These are phyloP conservation scores for Osmoderma eremita DNA, from an alignment of 2,888 invertebrate genomes.

Conservation along the genomic window DNA sequence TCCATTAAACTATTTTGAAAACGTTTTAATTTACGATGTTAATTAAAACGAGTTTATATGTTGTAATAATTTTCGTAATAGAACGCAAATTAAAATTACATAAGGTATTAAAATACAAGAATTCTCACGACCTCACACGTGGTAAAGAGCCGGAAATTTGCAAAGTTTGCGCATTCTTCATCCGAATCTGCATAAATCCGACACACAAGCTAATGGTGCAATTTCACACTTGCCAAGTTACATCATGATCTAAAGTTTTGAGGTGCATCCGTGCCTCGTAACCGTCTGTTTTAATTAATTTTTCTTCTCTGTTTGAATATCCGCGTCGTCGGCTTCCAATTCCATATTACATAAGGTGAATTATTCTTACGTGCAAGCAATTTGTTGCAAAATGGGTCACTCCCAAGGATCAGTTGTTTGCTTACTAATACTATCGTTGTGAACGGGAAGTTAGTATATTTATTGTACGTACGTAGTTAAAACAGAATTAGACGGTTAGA, in stretches of 20 bases:
- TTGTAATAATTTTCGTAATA: not conserved
- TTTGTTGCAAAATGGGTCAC: constrained; percentile 1
- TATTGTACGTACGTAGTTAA: not conserved
- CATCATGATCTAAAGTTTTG: not conserved
- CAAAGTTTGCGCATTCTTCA: constrained; percentile 20
- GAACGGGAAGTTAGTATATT: not conserved
- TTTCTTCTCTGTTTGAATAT: not conserved
- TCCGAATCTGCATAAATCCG: constrained; percentile 16
- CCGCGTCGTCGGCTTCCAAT: not conserved
- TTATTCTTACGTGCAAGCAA: not conserved
- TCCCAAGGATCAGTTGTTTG: not conserved
- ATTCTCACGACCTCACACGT: constrained; percentile 14
- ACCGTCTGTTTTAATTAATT: not conserved
- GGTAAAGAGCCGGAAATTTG: constrained; percentile 15
- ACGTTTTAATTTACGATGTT: not conserved
- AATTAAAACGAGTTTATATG: not conserved
- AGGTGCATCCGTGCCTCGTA: not conserved
- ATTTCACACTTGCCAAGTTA: constrained; percentile 18
- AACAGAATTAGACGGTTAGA: constrained; percentile 16
- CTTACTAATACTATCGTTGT: not conserved
- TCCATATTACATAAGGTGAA: not conserved
- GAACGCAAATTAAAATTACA: not conserved
- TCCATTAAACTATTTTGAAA: too few species aligned
- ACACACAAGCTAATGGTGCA: constrained; percentile 21
- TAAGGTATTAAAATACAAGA: not conserved